phyloP scores from a whole-genome alignment of 2,888 invertebrate genomes.

The Athrips mouffetella region DNA sequence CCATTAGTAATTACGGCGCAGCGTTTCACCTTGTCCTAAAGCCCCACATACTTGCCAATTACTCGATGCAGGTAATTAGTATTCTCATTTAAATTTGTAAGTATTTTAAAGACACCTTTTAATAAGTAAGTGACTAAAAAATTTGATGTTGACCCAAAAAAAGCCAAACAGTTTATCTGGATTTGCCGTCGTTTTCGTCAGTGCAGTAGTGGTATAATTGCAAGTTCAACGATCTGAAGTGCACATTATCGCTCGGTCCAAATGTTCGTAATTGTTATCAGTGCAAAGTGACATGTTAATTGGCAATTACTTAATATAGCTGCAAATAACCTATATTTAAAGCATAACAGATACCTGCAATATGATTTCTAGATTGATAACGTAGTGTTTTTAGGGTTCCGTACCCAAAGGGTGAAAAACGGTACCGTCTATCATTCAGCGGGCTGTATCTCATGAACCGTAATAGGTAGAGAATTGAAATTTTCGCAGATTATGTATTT shows the following conservation, averaged over 20 bases:
- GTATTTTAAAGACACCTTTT: no score
- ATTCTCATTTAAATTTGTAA: slow-evolving; percentile 12
- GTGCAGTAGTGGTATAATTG: neutral
- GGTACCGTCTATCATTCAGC: no score
- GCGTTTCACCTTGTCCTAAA: slow-evolving; percentile 37
- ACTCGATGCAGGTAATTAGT: neutral
- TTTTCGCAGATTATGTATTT: no score
- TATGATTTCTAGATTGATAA: no score
- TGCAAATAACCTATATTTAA: no score
- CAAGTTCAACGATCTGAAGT: neutral
- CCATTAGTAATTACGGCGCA: neutral
- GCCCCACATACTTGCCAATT: slow-evolving; percentile 30
- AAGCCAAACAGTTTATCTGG: neutral
- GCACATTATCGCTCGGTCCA: neutral
- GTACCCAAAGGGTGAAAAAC: no score
- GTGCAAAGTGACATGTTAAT: neutral
- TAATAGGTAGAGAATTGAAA: no score
- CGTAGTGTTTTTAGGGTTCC: no score
- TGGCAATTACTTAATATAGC: no score
- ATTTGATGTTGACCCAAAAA: neutral
- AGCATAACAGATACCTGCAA: no score
- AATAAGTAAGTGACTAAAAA: neutral
- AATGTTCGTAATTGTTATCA: neutral
- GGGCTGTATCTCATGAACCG: no score
- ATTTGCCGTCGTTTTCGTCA: neutral